phyloP scores from a whole-genome alignment of 2,113 vertebrate species.

The Isurus oxyrinchus region DNA sequence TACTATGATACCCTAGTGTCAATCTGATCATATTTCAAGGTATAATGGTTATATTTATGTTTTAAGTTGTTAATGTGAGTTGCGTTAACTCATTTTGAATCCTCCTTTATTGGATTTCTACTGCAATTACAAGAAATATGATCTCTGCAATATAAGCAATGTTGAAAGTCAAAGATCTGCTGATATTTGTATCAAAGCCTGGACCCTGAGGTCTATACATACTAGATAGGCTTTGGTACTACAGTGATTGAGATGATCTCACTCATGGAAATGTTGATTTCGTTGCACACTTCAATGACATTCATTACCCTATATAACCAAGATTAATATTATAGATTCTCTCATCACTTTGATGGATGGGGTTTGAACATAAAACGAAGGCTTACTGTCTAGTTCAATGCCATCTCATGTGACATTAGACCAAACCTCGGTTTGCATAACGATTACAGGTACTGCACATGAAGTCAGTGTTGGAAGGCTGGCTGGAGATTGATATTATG shows the following conservation, averaged over 20 bases:
- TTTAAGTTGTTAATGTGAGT: neutral
- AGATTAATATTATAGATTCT: neutral
- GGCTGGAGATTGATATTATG: too few relatives aligned
- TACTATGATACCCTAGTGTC: neutral
- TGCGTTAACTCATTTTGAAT: neutral
- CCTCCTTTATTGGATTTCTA: neutral
- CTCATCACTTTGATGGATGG: neutral
- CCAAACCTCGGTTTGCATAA: too few relatives aligned
- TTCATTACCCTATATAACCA: neutral
- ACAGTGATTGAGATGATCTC: neutral
- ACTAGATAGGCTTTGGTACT: neutral
- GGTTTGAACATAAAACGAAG: too few relatives aligned
- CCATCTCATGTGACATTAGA: too few relatives aligned
- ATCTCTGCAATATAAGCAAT: neutral
- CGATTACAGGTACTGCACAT: too few relatives aligned
- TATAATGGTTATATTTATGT: neutral
- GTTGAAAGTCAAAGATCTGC: neutral
- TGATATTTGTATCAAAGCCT: neutral
- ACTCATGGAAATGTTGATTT: neutral
- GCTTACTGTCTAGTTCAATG: too few relatives aligned
- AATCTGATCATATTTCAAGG: neutral
- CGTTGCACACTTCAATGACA: neutral
- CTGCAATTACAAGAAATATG: neutral
- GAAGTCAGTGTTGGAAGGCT: too few relatives aligned
- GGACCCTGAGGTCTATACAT: neutral